phyloP scores from a whole-genome alignment of 2,113 vertebrate species.

The Vidua macroura region DNA sequence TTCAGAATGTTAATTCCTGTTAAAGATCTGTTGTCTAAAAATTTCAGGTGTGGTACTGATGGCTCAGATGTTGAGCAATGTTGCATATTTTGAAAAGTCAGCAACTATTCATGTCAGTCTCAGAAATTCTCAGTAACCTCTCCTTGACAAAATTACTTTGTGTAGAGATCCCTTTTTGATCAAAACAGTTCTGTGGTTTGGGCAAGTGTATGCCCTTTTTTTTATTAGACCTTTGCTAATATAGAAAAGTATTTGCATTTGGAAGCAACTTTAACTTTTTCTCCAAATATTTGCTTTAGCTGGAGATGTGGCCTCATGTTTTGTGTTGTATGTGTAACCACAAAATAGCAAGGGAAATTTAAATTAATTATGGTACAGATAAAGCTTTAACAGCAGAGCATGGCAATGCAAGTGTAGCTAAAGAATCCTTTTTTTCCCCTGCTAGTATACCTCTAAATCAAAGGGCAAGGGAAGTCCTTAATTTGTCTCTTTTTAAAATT shows the following conservation, averaged over 20 bases:
- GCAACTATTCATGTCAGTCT: not conserved
- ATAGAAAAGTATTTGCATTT: not conserved
- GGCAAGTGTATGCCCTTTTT: not conserved
- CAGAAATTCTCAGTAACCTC: not conserved
- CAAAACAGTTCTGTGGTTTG: not conserved
- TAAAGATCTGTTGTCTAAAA: not conserved
- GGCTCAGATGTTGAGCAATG: not conserved
- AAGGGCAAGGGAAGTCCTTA: not conserved
- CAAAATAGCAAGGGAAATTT: not conserved
- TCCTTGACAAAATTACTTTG: not conserved
- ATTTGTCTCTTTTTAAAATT: not conserved
- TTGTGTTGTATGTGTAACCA: not conserved
- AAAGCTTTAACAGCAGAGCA: not conserved
- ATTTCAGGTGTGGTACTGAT: not conserved
- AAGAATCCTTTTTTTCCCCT: not conserved
- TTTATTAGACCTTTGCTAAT: not conserved
- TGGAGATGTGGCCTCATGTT: not conserved
- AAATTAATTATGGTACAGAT: not conserved
- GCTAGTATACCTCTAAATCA: not conserved
- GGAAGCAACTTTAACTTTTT: not conserved
- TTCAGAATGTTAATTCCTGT: not conserved
- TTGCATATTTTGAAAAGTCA: not conserved
- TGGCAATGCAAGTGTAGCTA: not conserved
- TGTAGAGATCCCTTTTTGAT: not conserved
- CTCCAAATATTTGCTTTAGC: not conserved